A percentile compares a stretch with the other conserved stretches of the same genome.
Conservation (phyloP, 2,113 vertebrate genomes). For the Stictonetta naevosa region DNA sequence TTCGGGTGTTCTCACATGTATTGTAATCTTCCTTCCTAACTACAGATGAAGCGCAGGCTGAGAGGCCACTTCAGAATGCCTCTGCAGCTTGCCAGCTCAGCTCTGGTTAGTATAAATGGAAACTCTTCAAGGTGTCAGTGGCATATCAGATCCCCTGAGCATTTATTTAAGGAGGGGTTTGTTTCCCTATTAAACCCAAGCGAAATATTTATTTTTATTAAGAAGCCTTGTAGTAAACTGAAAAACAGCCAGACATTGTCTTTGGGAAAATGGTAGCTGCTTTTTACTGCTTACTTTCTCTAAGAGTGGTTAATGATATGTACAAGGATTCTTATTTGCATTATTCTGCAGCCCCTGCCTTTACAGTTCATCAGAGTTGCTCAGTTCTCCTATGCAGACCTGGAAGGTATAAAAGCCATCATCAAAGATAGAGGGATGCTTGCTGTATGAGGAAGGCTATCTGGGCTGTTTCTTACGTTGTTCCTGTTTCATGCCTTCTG, state of each 20-base stretch:
- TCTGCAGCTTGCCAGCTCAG: slow-evolving; percentile 12
- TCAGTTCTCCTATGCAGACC: background rate
- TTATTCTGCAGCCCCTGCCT: background rate
- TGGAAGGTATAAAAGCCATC: background rate
- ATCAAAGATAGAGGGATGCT: background rate
- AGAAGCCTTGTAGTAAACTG: background rate
- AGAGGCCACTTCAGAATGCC: slow-evolving; percentile 54
- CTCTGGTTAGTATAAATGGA: slow-evolving; percentile 39
- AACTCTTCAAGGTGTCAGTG: slow-evolving; percentile 31
- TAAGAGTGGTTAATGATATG: background rate
- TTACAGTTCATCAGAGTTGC: background rate
- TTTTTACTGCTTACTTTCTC: background rate
- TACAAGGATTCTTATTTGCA: background rate
- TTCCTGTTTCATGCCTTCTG: background rate
- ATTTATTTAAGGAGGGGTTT: background rate
- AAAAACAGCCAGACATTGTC: background rate
- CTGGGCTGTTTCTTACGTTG: background rate
- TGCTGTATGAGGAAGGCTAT: background rate
- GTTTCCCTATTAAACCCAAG: background rate
- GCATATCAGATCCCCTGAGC: background rate
- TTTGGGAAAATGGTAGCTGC: background rate
- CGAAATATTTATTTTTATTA: background rate
- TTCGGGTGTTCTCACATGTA: slow-evolving; percentile 34
- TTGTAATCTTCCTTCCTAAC: slow-evolving; percentile 28
- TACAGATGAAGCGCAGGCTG: background rate